Base-by-base conservation (phyloP, 2,888 invertebrate species). In the Platypus cylindrus region DNA sequence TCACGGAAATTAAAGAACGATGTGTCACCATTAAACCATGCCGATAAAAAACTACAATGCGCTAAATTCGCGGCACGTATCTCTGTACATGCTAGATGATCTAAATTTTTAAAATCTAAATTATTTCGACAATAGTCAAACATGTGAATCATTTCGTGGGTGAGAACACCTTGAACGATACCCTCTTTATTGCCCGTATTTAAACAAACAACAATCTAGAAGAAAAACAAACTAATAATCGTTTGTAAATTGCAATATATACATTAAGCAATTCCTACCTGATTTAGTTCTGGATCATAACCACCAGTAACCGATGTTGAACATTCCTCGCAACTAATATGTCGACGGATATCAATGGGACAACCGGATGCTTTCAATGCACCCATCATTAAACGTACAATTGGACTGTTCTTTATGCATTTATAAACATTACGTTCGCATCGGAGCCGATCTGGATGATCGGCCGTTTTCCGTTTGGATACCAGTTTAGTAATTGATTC, bases 71-170 rank as follows among this genome's bases (percentile, higher is more conserved):
- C 93, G 2, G 94, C 95, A 45, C 94, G 65, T 41, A 95, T 83
- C 70, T 95, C 95, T 0, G 93, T 89, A 54, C 95, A 95, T 0
- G 94, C 94, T 37, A 95, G 61, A 59, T 95, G 95, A 45, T 91
- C 82, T 44, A 90, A 67, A 56, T 94, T 87, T 48, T 73, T 79
- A 50, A 91, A 87, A 61, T 95, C 83, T 36, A 93, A 56, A 29
- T 94, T 74, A 45, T 90, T 84, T 26, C 78, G 73, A 57, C 95
- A 95, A 55, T 76, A 84, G 60, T 95, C 95, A 55, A 90, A 94
- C 86, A 94, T 93, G 58, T 95, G 95, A 29, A 94, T 80, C 73
- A 95, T 74, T 62, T 95, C 95, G 52, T 95, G 95, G 0, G 81
- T 75, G 25, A 95, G 57, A 1, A 90, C 82, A 14, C 79, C 81